These are phyloP conservation scores for Zoanthus sociatus DNA, from an alignment of 92 coral and sea anemone genomes.

Conservation along the genomic window DNA sequence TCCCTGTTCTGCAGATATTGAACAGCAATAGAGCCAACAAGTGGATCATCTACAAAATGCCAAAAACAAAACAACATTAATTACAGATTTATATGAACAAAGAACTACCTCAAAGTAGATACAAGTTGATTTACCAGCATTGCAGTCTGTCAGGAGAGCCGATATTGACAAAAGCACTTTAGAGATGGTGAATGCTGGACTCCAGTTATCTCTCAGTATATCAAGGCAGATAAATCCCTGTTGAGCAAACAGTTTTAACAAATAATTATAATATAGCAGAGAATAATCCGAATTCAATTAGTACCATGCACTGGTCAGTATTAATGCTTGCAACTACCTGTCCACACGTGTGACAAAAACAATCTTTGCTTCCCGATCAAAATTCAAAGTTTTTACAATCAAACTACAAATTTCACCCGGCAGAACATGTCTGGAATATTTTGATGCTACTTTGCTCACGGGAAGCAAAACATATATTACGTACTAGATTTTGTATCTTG, in stretches of 20 bases:
- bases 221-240: slow-evolving; percentile 45
- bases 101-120: not conserved
- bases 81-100: not conserved
- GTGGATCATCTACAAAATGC: slow-evolving; percentile 59
- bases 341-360: too few relatives aligned
- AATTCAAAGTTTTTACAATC: too few relatives aligned
- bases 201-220: slow-evolving; percentile 37
- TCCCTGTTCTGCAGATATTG: slow-evolving; percentile 67
- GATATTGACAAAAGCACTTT: slow-evolving; percentile 42
- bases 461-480: too few relatives aligned
- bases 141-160: slow-evolving; percentile 49
- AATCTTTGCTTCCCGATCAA: too few relatives aligned
- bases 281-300: too few relatives aligned
- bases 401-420: too few relatives aligned
- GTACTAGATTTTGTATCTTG: too few relatives aligned
- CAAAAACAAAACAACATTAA: not conserved
- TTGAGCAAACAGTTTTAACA: not conserved
- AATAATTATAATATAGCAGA: too few relatives aligned
- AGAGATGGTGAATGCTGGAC: slow-evolving; percentile 46
- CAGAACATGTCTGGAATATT: too few relatives aligned
- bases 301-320: too few relatives aligned
- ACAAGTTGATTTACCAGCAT: slow-evolving; percentile 14
- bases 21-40: slow-evolving; percentile 67
- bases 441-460: too few relatives aligned
- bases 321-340: too few relatives aligned